Evolutionary conservation across 2,888 invertebrate genomes (phyloP), one percentile per base, ranked within the genome.

Genomic region (Tiphia femorata): DNA sequence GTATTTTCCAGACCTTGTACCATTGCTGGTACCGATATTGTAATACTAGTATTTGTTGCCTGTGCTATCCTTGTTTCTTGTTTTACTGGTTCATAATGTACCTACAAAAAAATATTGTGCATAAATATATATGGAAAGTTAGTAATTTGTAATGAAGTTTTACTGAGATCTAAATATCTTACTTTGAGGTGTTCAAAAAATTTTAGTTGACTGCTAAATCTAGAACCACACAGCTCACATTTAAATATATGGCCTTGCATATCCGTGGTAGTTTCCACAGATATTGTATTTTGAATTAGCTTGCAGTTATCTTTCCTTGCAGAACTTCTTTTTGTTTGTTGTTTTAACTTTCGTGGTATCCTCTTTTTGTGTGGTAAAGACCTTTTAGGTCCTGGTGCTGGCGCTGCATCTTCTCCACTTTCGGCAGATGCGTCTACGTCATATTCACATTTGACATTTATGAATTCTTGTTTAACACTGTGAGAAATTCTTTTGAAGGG

Each of bases 131-230:
- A 21, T n/a, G n/a, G 1, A 27, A 29, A 10, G 5, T 7, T 16
- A 27, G n/a, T n/a, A n/a, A n/a, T n/a, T 6, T 16, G 8, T 20
- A 10, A 1, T 19, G 2, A 2, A 43, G 20, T 20, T 5, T 43
- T 43, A 14, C 23, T 23, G 2, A 3, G 3, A 40, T 17, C 12
- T 14, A 12, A n/a, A n/a, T n/a, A n/a, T n/a, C n/a, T 16, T 49
- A 89, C 88, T 83, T 94, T 94, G 5, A 96, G 86, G 78, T 96
- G 95, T 53, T 93, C 92, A 84, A 92, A 95, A 85, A 95, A 95
- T 76, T 90, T 90, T 14, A 94, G 83, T 78, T 96, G 95, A 59
- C 92, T 91, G 23, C 88, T 88, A 76, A 91, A 92, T 65, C 87
- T 88, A 62, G 88, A 89, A n/a, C 89, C 90, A 79, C 95, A 96